Base-by-base conservation (phyloP, 2,797 vertebrate genomes). In the Phaenicophaeus curvirostris region DNA sequence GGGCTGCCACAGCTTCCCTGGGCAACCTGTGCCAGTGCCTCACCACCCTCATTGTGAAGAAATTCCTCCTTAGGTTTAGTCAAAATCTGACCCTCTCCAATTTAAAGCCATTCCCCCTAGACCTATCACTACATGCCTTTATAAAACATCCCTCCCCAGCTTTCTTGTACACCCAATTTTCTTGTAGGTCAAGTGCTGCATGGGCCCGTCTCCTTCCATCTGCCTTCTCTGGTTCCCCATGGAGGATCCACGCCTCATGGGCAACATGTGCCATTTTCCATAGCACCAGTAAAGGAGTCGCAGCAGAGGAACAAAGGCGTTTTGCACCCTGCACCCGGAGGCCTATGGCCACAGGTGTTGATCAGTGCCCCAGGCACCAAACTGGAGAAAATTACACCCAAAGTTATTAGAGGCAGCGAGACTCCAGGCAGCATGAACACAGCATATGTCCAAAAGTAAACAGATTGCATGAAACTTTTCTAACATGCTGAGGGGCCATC, bases 401-500 rank as follows among this genome's bases (percentile, higher is more conserved):
- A 73, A 95, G 86, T 86, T 94, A 76, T 86, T 76, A 93, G 91
- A 91, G 66, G 88, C 85, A 69, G 81, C 61, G 11, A 74, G 88
- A 93, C 89, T 85, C 54, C 85, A 61, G 77, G 88, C 83, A 85
- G 79, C 66, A 50, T 2, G 68, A 84, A 61, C 63, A 67, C 76
- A 78, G 63, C 87, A 91, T 89, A 93, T 78, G 53, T 84, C 79
- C 73, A 78, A n/a, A 20, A 83, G 90, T 41, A 79, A 95, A 90
- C 79, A 86, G 89, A 92, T 93, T 86, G 92, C 33, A 7, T 0
- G 59, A 65, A 89, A 61, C 82, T 63, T 86, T 76, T 28, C 88
- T 6, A 63, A 50, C 75, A 10, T 14, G 55, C 54, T 5, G 91
- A 41, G 90, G 71, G 82, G 63, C 75, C 53, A 8, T 28, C 17